These are phyloP conservation scores for Mormoops blainvillei DNA, from an alignment of 2,113 vertebrate species.

Conservation along the genomic window DNA sequence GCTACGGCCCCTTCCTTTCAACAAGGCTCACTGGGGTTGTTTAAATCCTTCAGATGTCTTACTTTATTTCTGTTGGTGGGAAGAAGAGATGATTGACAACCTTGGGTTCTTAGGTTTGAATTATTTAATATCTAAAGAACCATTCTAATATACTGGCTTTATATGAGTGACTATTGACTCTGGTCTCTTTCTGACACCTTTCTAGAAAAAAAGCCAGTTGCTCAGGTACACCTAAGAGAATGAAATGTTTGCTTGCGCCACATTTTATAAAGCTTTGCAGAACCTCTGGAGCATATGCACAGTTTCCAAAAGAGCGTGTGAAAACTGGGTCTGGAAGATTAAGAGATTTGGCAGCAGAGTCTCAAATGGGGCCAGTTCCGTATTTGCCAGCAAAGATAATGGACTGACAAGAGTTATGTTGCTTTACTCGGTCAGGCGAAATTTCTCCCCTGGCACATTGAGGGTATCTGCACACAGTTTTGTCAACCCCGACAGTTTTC, in stretches of 20 bases:
- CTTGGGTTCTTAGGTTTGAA: background rate
- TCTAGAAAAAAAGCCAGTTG: background rate
- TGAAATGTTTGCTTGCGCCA: background rate
- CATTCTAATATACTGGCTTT: background rate
- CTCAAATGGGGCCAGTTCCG: background rate
- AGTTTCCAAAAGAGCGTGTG: background rate
- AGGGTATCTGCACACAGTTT: too few relatives aligned
- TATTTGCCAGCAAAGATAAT: background rate
- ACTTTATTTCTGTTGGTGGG: background rate
- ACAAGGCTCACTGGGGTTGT: background rate
- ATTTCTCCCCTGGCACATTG: background rate
- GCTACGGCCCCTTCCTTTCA: background rate
- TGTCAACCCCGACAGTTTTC: background rate
- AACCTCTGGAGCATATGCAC: background rate
- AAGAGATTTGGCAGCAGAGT: background rate
- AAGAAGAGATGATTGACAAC: background rate
- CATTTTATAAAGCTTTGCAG: background rate
- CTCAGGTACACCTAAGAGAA: background rate
- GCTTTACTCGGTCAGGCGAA: background rate
- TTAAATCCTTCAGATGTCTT: background rate
- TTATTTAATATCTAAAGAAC: background rate
- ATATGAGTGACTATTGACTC: background rate
- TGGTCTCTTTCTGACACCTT: background rate
- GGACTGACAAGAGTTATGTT: background rate
- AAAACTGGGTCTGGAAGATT: background rate